Percentiles rank a stretch among this genome's conserved stretches.
phyloP scores from a whole-genome alignment of 2,797 vertebrate genomes.

The Pseudomugil gertrudae region DNA sequence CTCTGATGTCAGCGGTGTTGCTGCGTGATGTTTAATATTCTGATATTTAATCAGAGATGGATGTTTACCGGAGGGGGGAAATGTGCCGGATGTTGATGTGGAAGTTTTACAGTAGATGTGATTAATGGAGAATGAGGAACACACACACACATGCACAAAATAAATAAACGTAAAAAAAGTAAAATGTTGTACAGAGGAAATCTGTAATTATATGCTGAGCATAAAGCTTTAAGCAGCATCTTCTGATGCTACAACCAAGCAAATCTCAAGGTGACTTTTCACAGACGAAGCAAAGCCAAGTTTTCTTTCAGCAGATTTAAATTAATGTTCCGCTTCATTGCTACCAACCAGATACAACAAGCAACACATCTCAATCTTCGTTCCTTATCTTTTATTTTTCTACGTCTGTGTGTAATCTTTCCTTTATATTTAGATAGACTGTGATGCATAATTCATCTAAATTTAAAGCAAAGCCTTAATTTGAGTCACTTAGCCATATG shows the following conservation, averaged over 20 bases:
- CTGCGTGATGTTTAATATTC: constrained; percentile 74
- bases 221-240: constrained; percentile 60
- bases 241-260: constrained; percentile 58
- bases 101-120: constrained; percentile 46
- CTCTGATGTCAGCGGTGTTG: constrained; percentile 80
- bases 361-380: constrained; percentile 55
- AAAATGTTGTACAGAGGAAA: constrained; percentile 64
- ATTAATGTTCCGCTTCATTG: constrained; percentile 69
- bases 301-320: constrained; percentile 68
- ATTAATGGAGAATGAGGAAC: constrained; percentile 51
- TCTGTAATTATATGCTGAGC: constrained; percentile 70
- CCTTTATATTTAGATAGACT: constrained; percentile 73
- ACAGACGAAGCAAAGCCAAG: constrained; percentile 40
- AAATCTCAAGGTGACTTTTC: constrained; percentile 74
- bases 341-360: constrained; percentile 64
- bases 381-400: constrained; percentile 61
- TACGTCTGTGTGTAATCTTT: constrained; percentile 67
- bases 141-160: neutral
- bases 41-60: constrained; percentile 73
- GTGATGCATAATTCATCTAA: constrained; percentile 80
- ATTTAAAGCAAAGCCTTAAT: constrained; percentile 76
- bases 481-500: constrained; percentile 58
- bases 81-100: constrained; percentile 59
- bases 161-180: constrained; percentile 39
- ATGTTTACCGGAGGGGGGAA: constrained; percentile 81